phyloP scores from a whole-genome alignment of 2,888 invertebrate genomes.

The Lycia hirtaria region DNA sequence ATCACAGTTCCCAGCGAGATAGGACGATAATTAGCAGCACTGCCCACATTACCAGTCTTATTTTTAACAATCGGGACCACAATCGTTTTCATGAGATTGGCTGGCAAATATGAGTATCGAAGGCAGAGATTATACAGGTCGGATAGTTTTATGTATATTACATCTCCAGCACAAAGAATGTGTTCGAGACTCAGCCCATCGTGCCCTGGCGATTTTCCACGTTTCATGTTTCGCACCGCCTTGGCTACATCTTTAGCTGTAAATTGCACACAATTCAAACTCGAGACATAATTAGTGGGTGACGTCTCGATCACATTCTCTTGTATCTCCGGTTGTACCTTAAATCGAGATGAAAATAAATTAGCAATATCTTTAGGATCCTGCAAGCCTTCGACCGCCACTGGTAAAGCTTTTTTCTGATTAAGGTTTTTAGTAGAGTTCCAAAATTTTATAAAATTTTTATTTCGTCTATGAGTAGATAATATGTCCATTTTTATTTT shows the following conservation, averaged over 20 bases:
- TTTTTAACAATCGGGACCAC: neutral
- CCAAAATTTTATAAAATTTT: neutral
- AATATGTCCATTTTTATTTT: neutral
- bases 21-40: neutral
- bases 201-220: neutral
- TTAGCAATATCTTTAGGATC: neutral
- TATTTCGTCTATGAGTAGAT: neutral
- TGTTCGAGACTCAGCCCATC: neutral
- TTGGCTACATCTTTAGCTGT: neutral
- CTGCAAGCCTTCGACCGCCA: neutral
- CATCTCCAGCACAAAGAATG: neutral
- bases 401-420: neutral
- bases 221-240: neutral
- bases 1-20: no score
- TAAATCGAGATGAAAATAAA: neutral
- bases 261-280: neutral
- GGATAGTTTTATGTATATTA: no score
- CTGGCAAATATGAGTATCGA: no score
- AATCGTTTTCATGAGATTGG: neutral
- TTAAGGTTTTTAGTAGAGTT: no score
- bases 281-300: neutral
- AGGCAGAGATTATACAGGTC: no score
- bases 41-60: neutral
- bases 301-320: neutral
- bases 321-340: neutral